Evolutionary conservation across 2,113 vertebrate species (phyloP).

Genomic region (Catagonus wagneri): DNA sequence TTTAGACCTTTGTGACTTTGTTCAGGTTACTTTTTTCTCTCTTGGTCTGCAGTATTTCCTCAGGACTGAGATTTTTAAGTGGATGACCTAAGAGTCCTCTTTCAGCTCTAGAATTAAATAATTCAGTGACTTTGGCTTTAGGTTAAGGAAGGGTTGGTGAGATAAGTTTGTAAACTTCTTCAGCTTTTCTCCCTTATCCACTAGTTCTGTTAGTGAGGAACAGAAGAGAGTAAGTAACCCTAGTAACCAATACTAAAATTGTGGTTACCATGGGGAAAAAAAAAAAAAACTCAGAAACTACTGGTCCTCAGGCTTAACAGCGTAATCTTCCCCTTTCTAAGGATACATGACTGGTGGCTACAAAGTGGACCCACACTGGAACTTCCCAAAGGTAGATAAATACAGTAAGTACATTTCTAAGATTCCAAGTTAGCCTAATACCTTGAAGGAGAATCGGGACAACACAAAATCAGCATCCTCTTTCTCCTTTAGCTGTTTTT

Average conservation of each 20-base stretch:
- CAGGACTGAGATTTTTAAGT: background rate
- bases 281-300: background rate
- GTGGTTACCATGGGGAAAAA: background rate
- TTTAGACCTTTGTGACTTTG: background rate
- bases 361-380: rapidly evolving
- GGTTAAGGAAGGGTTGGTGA: background rate
- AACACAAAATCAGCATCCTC: background rate
- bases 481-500: background rate
- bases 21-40: background rate
- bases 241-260: background rate
- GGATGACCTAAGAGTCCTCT: background rate
- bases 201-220: background rate
- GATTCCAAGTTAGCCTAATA: background rate
- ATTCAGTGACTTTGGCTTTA: background rate
- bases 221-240: background rate
- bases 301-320: background rate
- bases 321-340: background rate
- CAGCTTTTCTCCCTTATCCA: background rate
- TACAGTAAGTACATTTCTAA: background rate
- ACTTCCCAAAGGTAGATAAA: background rate
- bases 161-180: background rate
- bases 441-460: background rate
- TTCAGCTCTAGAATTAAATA: background rate
- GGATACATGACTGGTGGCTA: background rate
- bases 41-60: background rate